Conservation (phyloP, 2,888 invertebrate genomes). For the Netelia virgata region DNA sequence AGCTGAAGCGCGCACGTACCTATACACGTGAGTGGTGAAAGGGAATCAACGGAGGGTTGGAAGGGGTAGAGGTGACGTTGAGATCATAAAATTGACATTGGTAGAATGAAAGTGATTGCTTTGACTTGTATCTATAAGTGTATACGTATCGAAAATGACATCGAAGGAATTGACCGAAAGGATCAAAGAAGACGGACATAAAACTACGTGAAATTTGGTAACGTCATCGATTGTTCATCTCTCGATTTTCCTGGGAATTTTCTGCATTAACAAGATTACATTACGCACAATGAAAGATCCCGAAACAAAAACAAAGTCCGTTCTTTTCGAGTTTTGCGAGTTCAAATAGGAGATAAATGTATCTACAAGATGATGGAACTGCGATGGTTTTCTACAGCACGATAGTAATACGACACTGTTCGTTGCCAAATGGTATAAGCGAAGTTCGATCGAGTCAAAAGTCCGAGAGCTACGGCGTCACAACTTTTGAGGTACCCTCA, state of each 20-base stretch:
- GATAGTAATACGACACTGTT: no score
- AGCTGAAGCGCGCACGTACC: neutral
- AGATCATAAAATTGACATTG: constrained; percentile 76
- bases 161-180: neutral
- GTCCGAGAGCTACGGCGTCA: no score
- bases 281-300: constrained; percentile 70
- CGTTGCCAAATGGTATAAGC: no score
- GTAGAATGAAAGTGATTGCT: constrained; percentile 37
- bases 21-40: constrained; percentile 45
- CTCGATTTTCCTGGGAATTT: constrained; percentile 40
- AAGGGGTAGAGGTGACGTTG: constrained; percentile 64
- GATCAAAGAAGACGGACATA: constrained; percentile 17
- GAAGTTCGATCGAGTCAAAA: no score
- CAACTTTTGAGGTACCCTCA: no score
- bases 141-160: constrained; percentile 10
- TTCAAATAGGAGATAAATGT: neutral
- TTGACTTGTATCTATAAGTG: constrained; percentile 10
- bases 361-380: no score
- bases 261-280: constrained; percentile 80
- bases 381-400: no score
- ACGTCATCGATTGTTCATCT: constrained; percentile 40
- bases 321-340: constrained; percentile 24
- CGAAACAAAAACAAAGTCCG: constrained; percentile 9
- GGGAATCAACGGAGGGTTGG: neutral
- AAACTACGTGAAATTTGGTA: constrained; percentile 36